Evolutionary conservation across 2,888 invertebrate genomes (phyloP), one percentile per base, ranked within the genome.

Genomic region (Meiosimyza decipiens): DNA sequence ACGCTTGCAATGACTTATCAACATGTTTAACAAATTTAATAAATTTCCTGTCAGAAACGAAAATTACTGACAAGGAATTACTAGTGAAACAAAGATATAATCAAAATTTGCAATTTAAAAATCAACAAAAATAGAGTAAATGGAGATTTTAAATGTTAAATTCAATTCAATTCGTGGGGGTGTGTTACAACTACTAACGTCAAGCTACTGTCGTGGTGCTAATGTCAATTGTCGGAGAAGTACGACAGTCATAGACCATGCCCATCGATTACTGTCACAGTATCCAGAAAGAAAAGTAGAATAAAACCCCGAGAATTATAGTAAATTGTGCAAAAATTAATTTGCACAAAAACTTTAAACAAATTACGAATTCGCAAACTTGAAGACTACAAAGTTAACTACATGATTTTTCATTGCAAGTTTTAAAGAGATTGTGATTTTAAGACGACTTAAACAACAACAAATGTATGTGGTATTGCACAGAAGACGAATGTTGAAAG

Each of bases 371-470:
- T 68, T 71, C 13, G 28, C 12, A 60, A 60, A 33, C 15, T 60
- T 6, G 40, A 40, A 40, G 40, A 40, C 40, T 40, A 40, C 40
- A 9, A 40, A 40, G 40, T 40, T 9, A 40, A 40, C 40, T 9
- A 40, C 40, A 40, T 40, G 9, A 40, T 40, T 40, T 9, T 9
- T 40, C 1, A 40, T 40, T 40, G 40, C 9, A 33, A 51, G 13
- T n/a, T 52, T 55, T 1, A 55, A 64, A 18, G 3, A 51, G 28
- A 74, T 73, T 74, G 71, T 54, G 63, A 54, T 66, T 76, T 55
- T 59, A 73, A 71, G 69, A 75, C 73, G 71, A 72, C 66, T n/a
- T n/a, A 71, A 73, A 73, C 75, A 75, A 76, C 60, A 72, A 69
- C 40, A 74, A 49, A 71, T 67, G 74, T 74, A 69, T 47, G 9